These are phyloP conservation scores for Arothron firmamentum DNA, from an alignment of 2,113 vertebrate genomes.

Conservation along the genomic window DNA sequence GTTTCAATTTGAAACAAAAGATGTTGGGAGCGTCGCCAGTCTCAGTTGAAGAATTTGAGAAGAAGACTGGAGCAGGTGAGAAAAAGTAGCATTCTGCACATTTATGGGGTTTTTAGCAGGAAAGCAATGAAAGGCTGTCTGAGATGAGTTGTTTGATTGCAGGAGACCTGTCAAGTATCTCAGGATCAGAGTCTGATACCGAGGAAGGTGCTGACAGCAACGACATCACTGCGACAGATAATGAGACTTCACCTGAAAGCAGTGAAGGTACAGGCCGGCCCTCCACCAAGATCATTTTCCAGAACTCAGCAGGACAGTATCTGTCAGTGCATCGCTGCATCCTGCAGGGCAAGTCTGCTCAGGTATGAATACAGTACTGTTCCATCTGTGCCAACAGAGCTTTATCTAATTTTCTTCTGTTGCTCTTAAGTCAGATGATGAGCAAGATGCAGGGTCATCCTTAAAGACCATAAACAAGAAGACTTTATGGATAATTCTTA, in stretches of 20 bases:
- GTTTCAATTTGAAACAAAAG: constrained; percentile 90
- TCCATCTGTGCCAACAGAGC: not conserved
- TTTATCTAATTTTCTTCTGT: constrained; percentile 7
- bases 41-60: constrained; percentile 85
- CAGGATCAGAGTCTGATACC: constrained; percentile 84
- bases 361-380: not conserved
- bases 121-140: not conserved
- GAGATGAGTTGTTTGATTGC: not conserved
- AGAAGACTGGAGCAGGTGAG: constrained; percentile 76
- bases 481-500: constrained; percentile 83
- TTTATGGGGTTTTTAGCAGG: not conserved
- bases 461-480: constrained; percentile 70
- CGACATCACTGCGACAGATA: constrained; percentile 4
- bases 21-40: constrained; percentile 69
- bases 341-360: constrained; percentile 64
- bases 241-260: constrained; percentile 26
- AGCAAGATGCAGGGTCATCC: constrained; percentile 58
- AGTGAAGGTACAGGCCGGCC: constrained; percentile 14
- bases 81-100: not conserved
- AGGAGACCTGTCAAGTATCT: constrained; percentile 96
- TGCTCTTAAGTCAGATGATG: constrained; percentile 39
- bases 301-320: constrained; percentile 80
- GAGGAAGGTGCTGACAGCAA: constrained; percentile 42
- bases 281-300: constrained; percentile 79
- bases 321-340: constrained; percentile 81